Percentiles rank a stretch among this genome's conserved stretches.
phyloP scores from a whole-genome alignment of 1,140 invertebrate genomes.

The Diachasmimorpha longicaudata region DNA sequence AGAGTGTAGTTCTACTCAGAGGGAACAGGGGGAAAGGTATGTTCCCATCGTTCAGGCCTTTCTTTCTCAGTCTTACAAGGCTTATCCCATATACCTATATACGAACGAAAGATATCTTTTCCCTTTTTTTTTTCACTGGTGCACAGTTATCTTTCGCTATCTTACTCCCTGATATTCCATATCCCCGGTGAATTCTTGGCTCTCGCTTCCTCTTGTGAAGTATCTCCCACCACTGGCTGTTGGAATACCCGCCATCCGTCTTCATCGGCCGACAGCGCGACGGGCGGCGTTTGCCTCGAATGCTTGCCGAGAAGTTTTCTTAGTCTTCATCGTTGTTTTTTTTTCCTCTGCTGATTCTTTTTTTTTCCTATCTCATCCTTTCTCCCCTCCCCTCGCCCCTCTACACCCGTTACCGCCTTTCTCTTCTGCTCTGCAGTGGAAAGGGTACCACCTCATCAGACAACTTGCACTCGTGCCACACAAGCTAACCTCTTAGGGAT shows the following conservation, averaged over 20 bases:
- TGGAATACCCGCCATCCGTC: constrained; percentile 60
- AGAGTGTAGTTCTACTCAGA: constrained; percentile 52
- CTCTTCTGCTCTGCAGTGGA: constrained; percentile 8
- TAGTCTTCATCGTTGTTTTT: constrained; percentile 48
- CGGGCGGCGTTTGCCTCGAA: constrained; percentile 65
- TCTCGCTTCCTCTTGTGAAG: constrained; percentile 17
- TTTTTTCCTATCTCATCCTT: constrained; percentile 17
- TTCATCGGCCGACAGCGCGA: constrained; percentile 65
- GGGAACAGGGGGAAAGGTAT: constrained; percentile 37
- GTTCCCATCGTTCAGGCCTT: constrained; percentile 38
- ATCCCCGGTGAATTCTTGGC: constrained; percentile 26
- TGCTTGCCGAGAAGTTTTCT: constrained; percentile 60
- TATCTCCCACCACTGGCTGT: constrained; percentile 23
- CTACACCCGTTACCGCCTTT: constrained; percentile 24
- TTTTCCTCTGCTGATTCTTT: constrained; percentile 32
- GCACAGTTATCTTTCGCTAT: constrained; percentile 11
- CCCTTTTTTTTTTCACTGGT: constrained; percentile 1
- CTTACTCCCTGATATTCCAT: constrained; percentile 24
- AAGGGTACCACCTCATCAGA: constrained; percentile 14
- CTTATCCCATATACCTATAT: constrained; percentile 32
- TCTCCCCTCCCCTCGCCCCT: too few relatives aligned
- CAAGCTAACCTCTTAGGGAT: background rate
- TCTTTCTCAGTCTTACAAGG: constrained; percentile 25
- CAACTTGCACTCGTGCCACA: background rate
- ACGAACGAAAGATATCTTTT: constrained; percentile 27